Evolutionary conservation across 2,797 vertebrate genomes (phyloP), one percentile per base, ranked within the genome.

Genomic region (Clarias pachynema): DNA sequence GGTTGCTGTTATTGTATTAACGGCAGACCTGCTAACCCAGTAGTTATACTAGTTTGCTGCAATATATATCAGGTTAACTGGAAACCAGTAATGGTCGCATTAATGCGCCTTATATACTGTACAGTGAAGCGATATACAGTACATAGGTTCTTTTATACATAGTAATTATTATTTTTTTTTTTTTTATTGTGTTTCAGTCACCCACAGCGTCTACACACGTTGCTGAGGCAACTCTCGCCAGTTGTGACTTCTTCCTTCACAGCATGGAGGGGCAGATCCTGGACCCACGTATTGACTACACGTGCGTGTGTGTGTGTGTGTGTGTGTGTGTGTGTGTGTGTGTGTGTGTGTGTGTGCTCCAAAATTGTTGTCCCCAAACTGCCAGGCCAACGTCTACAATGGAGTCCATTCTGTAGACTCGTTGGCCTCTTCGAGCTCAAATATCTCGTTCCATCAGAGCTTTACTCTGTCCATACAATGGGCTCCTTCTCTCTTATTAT

Each of bases 391-490:
- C 59, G 14, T 56, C 60, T 79, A 91, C 90, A 91, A 91, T 84
- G 78, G 87, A 84, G 69, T 29, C 82, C 81, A 88, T 91, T 91
- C 89, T 89, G 49, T 34, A 10, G 59, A 29, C 57, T 81, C 2
- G 63, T 83, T 78, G 68, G 86, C 60, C 65, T 73, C 74, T 57
- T 69, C 0, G 69, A 74, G 83, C 85, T 90, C 84, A 79, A 84
- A 87, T 90, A 84, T 90, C 89, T 88, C 60, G 84, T 84, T 85
- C 86, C 84, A 84, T 88, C 87, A 86, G 69, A 73, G 86, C 75
- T 84, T 83, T 77, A 53, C 65, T 86, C 80, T 66, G 80, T 79
- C 66, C 79, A 84, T 82, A 90, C 88, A 90, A 90, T 88, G 75
- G 82, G 66, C 63, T 84, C 88, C 85, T 90, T 89, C 85, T 88